These are phyloP conservation scores for Nasonia oneida DNA, from an alignment of 2,888 invertebrate genomes.

Conservation along the genomic window DNA sequence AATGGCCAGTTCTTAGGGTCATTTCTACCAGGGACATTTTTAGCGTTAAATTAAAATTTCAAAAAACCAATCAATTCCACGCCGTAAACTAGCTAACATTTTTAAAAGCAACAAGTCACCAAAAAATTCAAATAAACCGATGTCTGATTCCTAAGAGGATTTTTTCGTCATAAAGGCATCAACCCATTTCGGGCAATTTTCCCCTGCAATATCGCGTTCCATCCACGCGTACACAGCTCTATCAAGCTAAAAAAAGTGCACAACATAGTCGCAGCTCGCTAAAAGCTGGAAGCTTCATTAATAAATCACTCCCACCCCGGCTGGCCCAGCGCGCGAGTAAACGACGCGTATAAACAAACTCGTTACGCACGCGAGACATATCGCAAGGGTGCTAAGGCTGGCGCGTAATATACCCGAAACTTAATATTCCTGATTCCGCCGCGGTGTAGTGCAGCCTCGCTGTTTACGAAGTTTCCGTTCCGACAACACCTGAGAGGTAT, in stretches of 20 bases:
- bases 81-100: no score
- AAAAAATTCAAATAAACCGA: background rate
- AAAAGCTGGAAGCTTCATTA: conserved; percentile 29
- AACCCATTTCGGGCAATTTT: background rate
- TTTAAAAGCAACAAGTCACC: no score
- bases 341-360: conserved; percentile 31
- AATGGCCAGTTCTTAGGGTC: no score
- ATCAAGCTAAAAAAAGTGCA: background rate
- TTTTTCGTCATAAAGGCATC: background rate
- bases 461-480: background rate
- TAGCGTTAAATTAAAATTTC: background rate
- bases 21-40: background rate
- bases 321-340: background rate
- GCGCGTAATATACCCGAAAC: background rate
- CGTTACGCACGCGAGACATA: background rate
- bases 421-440: background rate
- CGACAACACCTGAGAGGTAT: background rate
- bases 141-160: background rate
- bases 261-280: conserved; percentile 1
- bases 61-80: no score
- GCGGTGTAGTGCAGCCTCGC: background rate
- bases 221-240: background rate
- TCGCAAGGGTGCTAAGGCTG: background rate
- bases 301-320: conserved; percentile 29
- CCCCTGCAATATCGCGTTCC: background rate